phyloP scores from a whole-genome alignment of 2,888 invertebrate species.

The Scaptomyza parva region DNA sequence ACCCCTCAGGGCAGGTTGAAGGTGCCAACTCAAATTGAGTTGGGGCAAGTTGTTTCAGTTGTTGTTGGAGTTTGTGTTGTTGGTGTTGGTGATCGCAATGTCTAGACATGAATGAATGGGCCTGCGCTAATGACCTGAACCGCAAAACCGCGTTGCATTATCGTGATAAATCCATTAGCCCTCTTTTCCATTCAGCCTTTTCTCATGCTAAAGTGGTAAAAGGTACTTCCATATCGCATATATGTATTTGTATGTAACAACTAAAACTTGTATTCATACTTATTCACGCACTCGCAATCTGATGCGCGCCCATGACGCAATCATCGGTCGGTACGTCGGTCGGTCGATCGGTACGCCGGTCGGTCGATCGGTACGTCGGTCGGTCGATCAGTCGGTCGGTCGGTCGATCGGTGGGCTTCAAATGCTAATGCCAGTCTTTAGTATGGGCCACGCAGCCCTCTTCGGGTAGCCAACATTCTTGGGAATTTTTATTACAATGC shows the following conservation, averaged over 20 bases:
- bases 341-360: no score
- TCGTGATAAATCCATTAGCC: constrained; percentile 52
- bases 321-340: no score
- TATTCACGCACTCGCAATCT: constrained; percentile 23
- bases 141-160: constrained; percentile 38
- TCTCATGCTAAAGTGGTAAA: constrained; percentile 3
- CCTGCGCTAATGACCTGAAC: constrained; percentile 52
- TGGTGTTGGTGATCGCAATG: constrained; percentile 36
- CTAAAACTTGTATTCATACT: no score
- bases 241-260: no score
- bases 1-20: constrained; percentile 1
- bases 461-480: constrained; percentile 55
- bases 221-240: constrained; percentile 4
- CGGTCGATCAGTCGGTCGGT: no score
- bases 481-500: constrained; percentile 69
- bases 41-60: not conserved
- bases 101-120: constrained; percentile 30
- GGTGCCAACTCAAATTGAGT: not conserved
- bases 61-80: constrained; percentile 25
- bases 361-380: no score
- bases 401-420: no score
- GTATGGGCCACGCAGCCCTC: constrained; percentile 59
- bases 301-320: constrained; percentile 55
- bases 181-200: constrained; percentile 19
- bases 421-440: constrained; percentile 70